Percentiles rank a stretch among this genome's conserved stretches.
phyloP scores from a whole-genome alignment of 2,797 vertebrate species.

The Spondyliosoma cantharus region DNA sequence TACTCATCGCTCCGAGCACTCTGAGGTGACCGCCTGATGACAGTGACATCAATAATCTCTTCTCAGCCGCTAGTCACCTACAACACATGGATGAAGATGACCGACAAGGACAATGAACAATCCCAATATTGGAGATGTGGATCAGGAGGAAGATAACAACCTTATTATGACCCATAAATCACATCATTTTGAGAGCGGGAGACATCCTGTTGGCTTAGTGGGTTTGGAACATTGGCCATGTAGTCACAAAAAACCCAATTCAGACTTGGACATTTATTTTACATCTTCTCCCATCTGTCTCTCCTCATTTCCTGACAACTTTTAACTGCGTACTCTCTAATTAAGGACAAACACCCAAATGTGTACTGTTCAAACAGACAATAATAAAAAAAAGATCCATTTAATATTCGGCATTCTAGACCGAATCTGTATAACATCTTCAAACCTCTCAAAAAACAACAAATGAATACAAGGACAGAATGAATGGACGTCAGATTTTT shows the following conservation, averaged over 20 bases:
- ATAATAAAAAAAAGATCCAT: not conserved
- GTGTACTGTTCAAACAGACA: not conserved
- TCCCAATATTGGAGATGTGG: conserved; percentile 69
- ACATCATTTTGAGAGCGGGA: conserved; percentile 32
- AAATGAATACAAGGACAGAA: not conserved
- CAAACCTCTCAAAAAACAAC: not conserved
- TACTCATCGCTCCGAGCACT: conserved; percentile 57
- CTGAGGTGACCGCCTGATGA: conserved; percentile 67
- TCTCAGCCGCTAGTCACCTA: conserved; percentile 50
- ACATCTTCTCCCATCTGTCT: not conserved
- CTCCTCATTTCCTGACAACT: conserved; percentile 13
- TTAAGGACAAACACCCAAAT: not conserved
- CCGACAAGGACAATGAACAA: conserved; percentile 72
- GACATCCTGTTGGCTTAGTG: not conserved
- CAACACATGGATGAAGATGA: conserved; percentile 57
- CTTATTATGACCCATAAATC: conserved; percentile 66
- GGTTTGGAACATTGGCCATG: conserved; percentile 1
- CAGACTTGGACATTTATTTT: not conserved
- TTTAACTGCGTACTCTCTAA: conserved; percentile 3
- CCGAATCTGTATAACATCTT: not conserved
- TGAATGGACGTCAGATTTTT: not conserved
- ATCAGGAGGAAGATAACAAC: conserved; percentile 64
- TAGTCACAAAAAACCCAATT: not conserved
- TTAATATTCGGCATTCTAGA: not conserved
- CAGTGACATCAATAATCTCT: conserved; percentile 77